Percentiles rank a stretch among this genome's conserved stretches.
Evolutionary conservation across 1,140 invertebrate genomes (phyloP).

Genomic region (Physella acuta): DNA sequence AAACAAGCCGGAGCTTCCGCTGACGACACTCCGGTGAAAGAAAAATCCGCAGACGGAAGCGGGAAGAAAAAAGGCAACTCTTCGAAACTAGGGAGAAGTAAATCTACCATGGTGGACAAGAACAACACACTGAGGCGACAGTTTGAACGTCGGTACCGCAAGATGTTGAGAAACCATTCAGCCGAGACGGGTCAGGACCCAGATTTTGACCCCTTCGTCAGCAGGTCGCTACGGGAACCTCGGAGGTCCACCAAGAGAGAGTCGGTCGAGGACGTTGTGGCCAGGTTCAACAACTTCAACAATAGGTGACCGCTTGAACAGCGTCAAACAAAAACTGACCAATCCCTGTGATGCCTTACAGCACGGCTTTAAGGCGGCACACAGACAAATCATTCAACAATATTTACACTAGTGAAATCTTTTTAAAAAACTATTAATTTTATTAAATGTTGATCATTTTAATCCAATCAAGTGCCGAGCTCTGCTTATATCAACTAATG

Average conservation of each 20-base stretch:
- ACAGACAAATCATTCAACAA: no score
- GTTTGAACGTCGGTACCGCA: slow-evolving; percentile 38
- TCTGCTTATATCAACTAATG: no score
- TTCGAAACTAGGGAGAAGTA: slow-evolving; percentile 20
- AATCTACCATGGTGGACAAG: slow-evolving; percentile 34
- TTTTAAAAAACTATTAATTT: no score
- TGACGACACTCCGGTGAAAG: neutral
- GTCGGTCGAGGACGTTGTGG: slow-evolving; percentile 31
- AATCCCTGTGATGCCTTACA: no score
- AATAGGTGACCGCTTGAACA: slow-evolving; percentile 34
- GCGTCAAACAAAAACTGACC: no score
- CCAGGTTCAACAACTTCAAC: slow-evolving; percentile 36
- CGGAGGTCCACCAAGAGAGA: slow-evolving; percentile 24
- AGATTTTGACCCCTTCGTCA: slow-evolving; percentile 28
- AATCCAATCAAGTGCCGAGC: no score
- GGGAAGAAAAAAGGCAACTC: slow-evolving; percentile 21
- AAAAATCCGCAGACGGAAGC: slow-evolving; percentile 3
- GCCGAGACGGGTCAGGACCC: slow-evolving; percentile 25
- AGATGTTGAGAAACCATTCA: slow-evolving; percentile 34
- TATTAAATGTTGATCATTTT: no score
- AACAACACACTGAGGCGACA: slow-evolving; percentile 38
- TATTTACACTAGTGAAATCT: no score
- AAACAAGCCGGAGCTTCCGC: neutral
- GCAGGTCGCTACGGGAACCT: slow-evolving; percentile 23
- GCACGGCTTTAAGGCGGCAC: no score